These are phyloP conservation scores for Habropoda laboriosa DNA, from an alignment of 1,140 invertebrate genomes.

Conservation along the genomic window DNA sequence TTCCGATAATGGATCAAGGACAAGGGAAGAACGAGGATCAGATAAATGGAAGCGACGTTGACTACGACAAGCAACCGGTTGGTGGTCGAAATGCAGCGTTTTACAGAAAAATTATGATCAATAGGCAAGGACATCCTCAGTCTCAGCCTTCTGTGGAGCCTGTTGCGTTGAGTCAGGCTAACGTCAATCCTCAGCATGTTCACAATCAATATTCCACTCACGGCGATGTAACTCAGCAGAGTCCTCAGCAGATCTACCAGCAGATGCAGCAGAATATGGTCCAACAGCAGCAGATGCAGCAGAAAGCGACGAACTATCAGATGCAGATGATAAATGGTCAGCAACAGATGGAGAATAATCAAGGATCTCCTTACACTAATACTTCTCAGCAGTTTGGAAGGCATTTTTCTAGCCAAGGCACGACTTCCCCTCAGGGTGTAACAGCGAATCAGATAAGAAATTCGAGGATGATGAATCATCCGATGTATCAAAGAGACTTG, in stretches of 20 bases:
- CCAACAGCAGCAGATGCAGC: constrained; percentile 46
- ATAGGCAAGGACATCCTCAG: background rate
- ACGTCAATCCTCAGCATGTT: background rate
- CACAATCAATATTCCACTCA: too few species aligned
- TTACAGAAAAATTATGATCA: constrained; percentile 12
- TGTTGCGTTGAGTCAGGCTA: background rate
- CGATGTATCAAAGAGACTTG: background rate
- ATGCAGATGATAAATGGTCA: background rate
- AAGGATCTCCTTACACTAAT: background rate
- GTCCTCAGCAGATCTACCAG: constrained; percentile 41
- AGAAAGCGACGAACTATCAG: constrained; percentile 9
- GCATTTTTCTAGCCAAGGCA: constrained; percentile 23
- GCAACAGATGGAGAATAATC: constrained; percentile 1
- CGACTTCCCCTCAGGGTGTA: constrained; percentile 57
- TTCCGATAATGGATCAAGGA: background rate
- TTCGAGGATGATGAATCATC: background rate
- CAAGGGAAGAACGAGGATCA: background rate
- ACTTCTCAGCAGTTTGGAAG: background rate
- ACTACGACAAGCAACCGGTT: constrained; percentile 55
- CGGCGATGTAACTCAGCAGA: background rate
- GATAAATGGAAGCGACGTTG: background rate
- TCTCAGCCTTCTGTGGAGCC: background rate
- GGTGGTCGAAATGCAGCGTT: constrained; percentile 47
- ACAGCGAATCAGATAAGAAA: constrained; percentile 29
- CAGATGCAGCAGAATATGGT: constrained; percentile 36